phyloP scores from a whole-genome alignment of 2,113 vertebrate species.

The Montifringilla adamsi region DNA sequence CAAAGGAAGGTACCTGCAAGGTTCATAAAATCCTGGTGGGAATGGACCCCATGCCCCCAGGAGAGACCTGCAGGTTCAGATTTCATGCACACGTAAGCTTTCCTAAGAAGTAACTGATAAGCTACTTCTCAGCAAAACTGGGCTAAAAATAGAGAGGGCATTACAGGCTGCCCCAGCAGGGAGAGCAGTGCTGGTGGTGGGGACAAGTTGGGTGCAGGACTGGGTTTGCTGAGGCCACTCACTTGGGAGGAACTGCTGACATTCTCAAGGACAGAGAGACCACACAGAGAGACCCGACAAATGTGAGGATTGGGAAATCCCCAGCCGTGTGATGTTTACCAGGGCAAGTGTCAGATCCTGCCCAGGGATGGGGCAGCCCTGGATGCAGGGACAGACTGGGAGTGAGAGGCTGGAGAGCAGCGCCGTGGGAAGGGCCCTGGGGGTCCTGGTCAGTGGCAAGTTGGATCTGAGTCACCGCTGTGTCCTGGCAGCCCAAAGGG shows the following conservation, averaged over 20 bases:
- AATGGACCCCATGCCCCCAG: background rate
- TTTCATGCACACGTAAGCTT: background rate
- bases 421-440: background rate
- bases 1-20: background rate
- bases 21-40: background rate
- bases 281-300: background rate
- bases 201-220: background rate
- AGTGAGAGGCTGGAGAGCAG: background rate
- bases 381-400: background rate
- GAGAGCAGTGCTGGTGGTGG: background rate
- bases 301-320: background rate
- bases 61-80: background rate
- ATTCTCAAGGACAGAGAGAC: background rate
- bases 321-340: rapidly evolving
- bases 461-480: background rate
- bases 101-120: background rate
- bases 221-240: background rate
- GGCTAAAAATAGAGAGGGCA: background rate
- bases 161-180: background rate
- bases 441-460: background rate
- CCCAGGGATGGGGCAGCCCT: background rate
- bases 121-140: slow-evolving; percentile 28
- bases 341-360: background rate
- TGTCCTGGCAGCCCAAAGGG: background rate
- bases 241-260: background rate